phyloP scores from a whole-genome alignment of 2,113 vertebrate species.

The Scatophagus argus region DNA sequence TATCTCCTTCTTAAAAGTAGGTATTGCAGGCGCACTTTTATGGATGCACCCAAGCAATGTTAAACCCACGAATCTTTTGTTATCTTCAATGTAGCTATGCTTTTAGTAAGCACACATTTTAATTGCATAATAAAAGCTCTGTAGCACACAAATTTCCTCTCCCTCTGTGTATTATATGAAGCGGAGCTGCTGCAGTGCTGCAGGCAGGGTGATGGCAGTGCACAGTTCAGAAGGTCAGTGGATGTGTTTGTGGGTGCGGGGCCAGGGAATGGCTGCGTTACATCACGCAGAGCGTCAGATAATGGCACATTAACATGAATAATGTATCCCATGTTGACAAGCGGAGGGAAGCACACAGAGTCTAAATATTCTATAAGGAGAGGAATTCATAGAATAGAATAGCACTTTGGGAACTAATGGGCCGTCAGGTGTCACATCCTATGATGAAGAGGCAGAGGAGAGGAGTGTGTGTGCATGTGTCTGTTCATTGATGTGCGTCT shows the following conservation, averaged over 20 bases:
- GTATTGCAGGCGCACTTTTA: conserved; percentile 26
- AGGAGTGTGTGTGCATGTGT: conserved; percentile 42
- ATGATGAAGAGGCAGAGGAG: conserved; percentile 71
- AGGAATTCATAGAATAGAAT: conserved; percentile 73
- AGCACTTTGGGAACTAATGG: conserved; percentile 81
- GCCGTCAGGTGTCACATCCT: conserved; percentile 74
- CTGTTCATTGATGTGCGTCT: conserved; percentile 14
- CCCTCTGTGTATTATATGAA: conserved; percentile 26
- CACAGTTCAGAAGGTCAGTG: conserved; percentile 79
- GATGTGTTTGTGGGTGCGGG: conserved; percentile 62
- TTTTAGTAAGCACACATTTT: conserved; percentile 54
- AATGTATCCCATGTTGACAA: conserved; percentile 80
- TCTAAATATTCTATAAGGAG: conserved; percentile 79
- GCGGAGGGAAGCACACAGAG: conserved; percentile 68
- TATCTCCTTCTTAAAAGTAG: conserved; percentile 51
- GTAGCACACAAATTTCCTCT: conserved; percentile 28
- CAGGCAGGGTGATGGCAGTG: conserved; percentile 58
- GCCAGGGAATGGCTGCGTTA: conserved; percentile 68
- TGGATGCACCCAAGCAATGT: conserved; percentile 13
- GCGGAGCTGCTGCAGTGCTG: conserved; percentile 50
- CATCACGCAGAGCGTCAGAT: conserved; percentile 78
- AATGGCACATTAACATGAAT: conserved; percentile 82
- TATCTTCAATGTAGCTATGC: conserved; percentile 33
- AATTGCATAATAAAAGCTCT: conserved; percentile 58
- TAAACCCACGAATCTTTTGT: conserved; percentile 44